Evolutionary conservation across 2,113 vertebrate genomes (phyloP).

Genomic region (Neopipo cinnamomea): DNA sequence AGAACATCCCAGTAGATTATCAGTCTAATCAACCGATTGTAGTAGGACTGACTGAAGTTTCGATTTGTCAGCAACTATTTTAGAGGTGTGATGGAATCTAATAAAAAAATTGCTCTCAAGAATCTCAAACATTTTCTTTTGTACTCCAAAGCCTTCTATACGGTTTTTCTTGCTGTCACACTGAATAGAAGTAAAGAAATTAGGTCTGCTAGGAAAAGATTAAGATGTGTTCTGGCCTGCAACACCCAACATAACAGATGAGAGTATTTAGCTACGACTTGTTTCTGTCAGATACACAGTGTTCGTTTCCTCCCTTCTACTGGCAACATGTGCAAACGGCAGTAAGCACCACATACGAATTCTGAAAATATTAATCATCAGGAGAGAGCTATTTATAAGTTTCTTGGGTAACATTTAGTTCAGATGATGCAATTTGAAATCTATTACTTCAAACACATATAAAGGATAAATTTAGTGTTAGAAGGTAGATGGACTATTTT

Average conservation of each 20-base stretch:
- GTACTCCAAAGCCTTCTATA: neutral
- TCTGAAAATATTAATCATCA: slow-evolving; percentile 3
- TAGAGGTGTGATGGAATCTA: neutral
- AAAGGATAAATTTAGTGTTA: neutral
- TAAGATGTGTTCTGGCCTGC: neutral
- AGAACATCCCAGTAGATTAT: neutral
- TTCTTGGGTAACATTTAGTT: neutral
- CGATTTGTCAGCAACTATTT: neutral
- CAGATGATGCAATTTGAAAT: neutral
- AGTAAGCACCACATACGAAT: neutral
- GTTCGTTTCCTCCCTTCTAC: neutral
- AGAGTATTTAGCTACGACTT: neutral
- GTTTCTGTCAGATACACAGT: neutral
- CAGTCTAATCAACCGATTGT: neutral
- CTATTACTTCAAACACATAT: neutral
- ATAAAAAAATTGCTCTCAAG: neutral
- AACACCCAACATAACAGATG: neutral
- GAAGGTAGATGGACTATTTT: neutral
- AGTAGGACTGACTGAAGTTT: neutral
- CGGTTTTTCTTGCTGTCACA: neutral
- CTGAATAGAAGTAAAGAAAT: neutral
- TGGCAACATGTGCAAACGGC: neutral
- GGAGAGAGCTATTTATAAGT: neutral
- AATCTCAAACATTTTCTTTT: neutral
- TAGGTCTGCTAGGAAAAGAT: neutral